phyloP scores from a whole-genome alignment of 2,797 vertebrate genomes.

The Darevskia nairensis region DNA sequence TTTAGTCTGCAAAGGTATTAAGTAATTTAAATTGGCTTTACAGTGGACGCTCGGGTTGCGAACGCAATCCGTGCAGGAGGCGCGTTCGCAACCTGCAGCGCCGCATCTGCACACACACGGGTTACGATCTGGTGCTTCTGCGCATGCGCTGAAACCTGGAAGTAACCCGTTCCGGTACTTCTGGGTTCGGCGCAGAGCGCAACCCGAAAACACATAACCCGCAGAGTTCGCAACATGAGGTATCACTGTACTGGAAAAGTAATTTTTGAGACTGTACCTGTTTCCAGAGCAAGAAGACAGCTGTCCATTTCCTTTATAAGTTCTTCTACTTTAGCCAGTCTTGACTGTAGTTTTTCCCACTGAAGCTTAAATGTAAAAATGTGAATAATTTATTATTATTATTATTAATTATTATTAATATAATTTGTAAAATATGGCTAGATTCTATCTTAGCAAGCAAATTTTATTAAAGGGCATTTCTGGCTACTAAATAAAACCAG shows the following conservation, averaged over 20 bases:
- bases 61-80: no score
- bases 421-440: neutral
- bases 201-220: no score
- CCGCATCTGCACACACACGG: no score
- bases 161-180: no score
- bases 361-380: conserved; percentile 70
- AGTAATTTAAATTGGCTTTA: neutral
- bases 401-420: no score
- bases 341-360: conserved; percentile 70
- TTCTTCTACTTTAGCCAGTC: conserved; percentile 65
- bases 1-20: neutral
- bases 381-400: neutral
- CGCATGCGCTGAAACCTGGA: no score
- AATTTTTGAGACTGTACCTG: conserved; percentile 65
- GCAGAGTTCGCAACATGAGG: no score
- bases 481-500: conserved; percentile 6
- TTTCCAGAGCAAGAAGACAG: conserved; percentile 68
- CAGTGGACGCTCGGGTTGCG: no score
- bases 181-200: no score
- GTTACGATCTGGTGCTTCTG: no score
- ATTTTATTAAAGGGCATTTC: neutral
- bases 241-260: neutral
- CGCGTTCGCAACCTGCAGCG: no score
- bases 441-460: neutral
- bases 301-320: conserved; percentile 72